Percentiles rank a stretch among this genome's conserved stretches.
phyloP scores from a whole-genome alignment of 2,113 vertebrate genomes.

The Phasianus colchicus region DNA sequence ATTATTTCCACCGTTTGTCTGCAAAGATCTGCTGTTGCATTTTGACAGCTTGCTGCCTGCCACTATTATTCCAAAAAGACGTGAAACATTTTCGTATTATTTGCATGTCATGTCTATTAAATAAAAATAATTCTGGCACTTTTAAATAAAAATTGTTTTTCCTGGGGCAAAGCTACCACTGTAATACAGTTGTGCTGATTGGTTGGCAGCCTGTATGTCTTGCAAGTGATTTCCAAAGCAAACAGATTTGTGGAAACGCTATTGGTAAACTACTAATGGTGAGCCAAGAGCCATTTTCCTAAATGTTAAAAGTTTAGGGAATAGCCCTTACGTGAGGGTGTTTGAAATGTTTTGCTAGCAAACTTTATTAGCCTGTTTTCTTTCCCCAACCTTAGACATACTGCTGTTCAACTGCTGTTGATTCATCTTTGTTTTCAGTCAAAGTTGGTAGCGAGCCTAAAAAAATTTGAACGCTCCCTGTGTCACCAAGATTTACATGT shows the following conservation, averaged over 20 bases:
- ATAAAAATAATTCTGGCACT: neutral
- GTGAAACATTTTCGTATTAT: neutral
- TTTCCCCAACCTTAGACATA: neutral
- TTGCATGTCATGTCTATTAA: neutral
- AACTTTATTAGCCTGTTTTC: slow-evolving; percentile 11
- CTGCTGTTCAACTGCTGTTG: neutral
- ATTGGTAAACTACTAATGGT: neutral
- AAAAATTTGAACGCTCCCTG: neutral
- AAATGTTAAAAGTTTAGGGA: neutral
- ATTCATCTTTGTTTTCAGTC: slow-evolving; percentile 66
- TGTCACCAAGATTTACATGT: slow-evolving; percentile 44
- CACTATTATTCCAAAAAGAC: neutral
- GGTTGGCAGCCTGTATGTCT: neutral
- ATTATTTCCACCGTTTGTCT: neutral
- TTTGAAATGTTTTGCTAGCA: neutral
- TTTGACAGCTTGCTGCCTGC: neutral
- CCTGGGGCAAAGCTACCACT: neutral
- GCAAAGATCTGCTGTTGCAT: neutral
- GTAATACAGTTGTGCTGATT: neutral
- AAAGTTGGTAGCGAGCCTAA: slow-evolving; percentile 56
- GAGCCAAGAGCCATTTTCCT: neutral
- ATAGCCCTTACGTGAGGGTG: neutral
- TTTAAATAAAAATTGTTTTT: neutral
- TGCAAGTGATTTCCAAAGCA: neutral
- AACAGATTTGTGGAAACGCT: neutral